These are phyloP conservation scores for Pterobdella sp. DNA, from an alignment of 2,888 invertebrate genomes.

Conservation along the genomic window DNA sequence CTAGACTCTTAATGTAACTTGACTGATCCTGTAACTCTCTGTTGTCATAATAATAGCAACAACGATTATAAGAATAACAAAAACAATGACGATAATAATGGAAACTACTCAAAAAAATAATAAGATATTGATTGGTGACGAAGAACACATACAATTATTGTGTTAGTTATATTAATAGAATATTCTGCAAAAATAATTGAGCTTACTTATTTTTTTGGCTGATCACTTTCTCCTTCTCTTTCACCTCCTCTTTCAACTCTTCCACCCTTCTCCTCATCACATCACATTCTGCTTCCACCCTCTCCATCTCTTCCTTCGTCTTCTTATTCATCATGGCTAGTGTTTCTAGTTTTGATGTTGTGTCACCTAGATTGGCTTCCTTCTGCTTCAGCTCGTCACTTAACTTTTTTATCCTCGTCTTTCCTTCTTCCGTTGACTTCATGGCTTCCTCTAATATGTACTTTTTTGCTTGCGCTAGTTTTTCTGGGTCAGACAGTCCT, in stretches of 20 bases:
- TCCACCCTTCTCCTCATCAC: not conserved
- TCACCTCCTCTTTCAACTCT: not conserved
- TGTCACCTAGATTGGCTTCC: conserved; percentile 6
- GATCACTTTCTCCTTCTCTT: not conserved
- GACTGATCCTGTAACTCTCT: conserved; percentile 21
- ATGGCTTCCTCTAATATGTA: conserved; percentile 22
- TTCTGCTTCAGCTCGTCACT: conserved; percentile 24
- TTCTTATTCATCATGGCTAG: conserved; percentile 3
- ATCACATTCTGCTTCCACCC: not conserved
- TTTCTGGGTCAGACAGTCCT: conserved; percentile 16
- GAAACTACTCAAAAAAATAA: no score
- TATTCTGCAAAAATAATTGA: no score
- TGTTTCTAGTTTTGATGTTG: not conserved
- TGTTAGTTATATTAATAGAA: no score
- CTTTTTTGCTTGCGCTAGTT: conserved; percentile 23
- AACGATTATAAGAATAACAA: no score
- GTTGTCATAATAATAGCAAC: no score
- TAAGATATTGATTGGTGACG: no score
- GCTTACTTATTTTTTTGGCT: not conserved
- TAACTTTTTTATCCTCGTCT: conserved; percentile 2
- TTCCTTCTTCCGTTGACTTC: conserved; percentile 14
- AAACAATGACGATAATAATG: no score
- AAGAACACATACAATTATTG: no score
- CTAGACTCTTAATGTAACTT: conserved; percentile 20
- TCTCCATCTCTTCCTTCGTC: not conserved